These are phyloP conservation scores for Phymanthus crucifer DNA, from an alignment of 92 coral and sea anemone species.

Conservation along the genomic window DNA sequence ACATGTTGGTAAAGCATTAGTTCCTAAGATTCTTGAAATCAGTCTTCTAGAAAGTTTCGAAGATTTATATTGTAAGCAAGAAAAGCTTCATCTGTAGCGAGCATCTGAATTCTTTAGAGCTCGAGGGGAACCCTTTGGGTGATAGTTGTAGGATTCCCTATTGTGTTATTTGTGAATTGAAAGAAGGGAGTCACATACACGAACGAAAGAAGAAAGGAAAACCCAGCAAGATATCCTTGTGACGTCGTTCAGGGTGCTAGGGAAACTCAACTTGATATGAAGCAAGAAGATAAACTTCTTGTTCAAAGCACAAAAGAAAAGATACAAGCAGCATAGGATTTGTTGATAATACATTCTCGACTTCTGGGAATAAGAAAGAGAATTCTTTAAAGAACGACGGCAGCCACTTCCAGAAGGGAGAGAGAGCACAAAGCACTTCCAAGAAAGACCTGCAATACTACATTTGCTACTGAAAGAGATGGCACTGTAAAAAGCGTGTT, in stretches of 20 bases:
- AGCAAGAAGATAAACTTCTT: neutral
- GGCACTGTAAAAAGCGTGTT: neutral
- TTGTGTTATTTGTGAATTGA: constrained; percentile 15
- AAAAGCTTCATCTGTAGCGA: neutral
- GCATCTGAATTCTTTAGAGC: neutral
- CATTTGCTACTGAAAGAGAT: neutral
- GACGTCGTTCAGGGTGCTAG: constrained; percentile 13
- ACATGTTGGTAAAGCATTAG: constrained; percentile 18
- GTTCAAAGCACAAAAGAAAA: neutral
- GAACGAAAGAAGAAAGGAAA: neutral
- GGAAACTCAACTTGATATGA: constrained; percentile 17
- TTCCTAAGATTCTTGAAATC: constrained; percentile 19
- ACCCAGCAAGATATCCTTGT: constrained; percentile 22
- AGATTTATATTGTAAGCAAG: neutral
- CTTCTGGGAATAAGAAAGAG: neutral
- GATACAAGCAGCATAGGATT: neutral
- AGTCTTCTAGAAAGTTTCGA: constrained; percentile 2
- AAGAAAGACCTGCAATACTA: too few relatives aligned
- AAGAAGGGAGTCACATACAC: constrained; percentile 10
- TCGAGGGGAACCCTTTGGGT: neutral
- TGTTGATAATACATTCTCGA: neutral
- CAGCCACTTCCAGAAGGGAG: neutral
- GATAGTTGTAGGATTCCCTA: neutral
- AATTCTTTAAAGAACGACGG: neutral
- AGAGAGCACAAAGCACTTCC: neutral